phyloP scores from a whole-genome alignment of 1,140 invertebrate genomes.

The Copidosoma floridanum region DNA sequence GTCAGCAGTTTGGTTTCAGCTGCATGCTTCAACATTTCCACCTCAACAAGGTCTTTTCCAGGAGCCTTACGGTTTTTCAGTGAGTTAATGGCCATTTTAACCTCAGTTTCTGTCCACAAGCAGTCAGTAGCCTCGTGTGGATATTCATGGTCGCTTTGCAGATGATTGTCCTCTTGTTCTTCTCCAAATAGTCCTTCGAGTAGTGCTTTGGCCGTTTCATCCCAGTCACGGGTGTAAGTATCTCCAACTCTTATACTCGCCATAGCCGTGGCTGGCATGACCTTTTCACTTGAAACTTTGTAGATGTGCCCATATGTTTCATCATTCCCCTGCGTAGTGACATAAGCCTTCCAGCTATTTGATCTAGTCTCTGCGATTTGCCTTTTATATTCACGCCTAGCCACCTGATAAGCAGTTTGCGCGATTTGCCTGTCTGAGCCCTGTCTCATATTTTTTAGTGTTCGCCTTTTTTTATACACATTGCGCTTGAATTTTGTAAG shows the following conservation, averaged over 20 bases:
- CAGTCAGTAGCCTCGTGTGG: background rate
- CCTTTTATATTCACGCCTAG: no score
- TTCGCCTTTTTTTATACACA: background rate
- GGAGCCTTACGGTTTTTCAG: background rate
- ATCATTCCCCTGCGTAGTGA: no score
- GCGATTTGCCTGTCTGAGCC: no score
- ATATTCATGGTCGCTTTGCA: background rate
- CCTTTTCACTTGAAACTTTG: no score
- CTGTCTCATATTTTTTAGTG: no score
- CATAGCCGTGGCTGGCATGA: no score
- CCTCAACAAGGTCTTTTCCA: background rate
- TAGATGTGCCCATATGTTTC: no score
- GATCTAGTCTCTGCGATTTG: no score
- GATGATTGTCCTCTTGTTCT: background rate
- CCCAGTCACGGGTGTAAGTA: background rate
- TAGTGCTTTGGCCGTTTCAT: background rate
- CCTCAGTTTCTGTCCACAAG: background rate
- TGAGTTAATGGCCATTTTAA: background rate
- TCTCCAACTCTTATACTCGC: background rate
- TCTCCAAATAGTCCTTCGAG: background rate
- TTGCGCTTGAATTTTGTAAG: no score
- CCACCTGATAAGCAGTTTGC: no score
- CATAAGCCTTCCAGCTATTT: no score
- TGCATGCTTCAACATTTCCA: background rate
- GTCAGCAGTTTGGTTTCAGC: background rate